Base-by-base conservation (phyloP, 2,888 invertebrate species). In the Torymus texanus region DNA sequence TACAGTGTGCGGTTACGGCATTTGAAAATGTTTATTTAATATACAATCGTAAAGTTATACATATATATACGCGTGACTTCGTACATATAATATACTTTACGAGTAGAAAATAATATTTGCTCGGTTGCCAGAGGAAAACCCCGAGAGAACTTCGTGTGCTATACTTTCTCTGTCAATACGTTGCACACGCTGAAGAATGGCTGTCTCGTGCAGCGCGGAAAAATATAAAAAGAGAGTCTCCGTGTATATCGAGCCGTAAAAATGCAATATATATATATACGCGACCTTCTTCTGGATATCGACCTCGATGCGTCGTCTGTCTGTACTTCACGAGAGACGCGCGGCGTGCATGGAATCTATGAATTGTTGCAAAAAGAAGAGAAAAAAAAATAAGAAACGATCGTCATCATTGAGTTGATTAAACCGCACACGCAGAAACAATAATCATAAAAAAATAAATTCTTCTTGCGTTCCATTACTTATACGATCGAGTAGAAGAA, bases 371-470 rank as follows among this genome's bases (percentile, higher is more conserved):
- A 11, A 56, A 58, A 66, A 56, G 55, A 55, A 68, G 55, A 68
- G n/a, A 2, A 62, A 21, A 18, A 74, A 29, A 50, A 67, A 58
- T 5, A n/a, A 16, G 61, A n/a, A 41, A 41, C 41, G 11, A 16
- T 4, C 29, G 14, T 16, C 14, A 53, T 59, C 66, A 67, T 50
- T 14, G 18, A 1, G n/a, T 29, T 13, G 61, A 61, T 59, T 59
- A 75, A 75, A 51, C 29, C 21, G 29, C 24, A 24, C 67, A 66
- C 65, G 41, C 24, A 67, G 24, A 63, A 59, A n/a, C 63, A 65
- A 59, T 67, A 75, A 67, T 75, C 51, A 16, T 67, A 67, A 51
- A 75, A 75, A 58, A 8, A 21, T 21, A 21, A 53, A 51, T 58
- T 61, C 18, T 51, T 67, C 50, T 67, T 14, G 41, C 41, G 41